Evolutionary conservation across 2,113 vertebrate genomes (phyloP).

Genomic region (Arvicanthis niloticus): DNA sequence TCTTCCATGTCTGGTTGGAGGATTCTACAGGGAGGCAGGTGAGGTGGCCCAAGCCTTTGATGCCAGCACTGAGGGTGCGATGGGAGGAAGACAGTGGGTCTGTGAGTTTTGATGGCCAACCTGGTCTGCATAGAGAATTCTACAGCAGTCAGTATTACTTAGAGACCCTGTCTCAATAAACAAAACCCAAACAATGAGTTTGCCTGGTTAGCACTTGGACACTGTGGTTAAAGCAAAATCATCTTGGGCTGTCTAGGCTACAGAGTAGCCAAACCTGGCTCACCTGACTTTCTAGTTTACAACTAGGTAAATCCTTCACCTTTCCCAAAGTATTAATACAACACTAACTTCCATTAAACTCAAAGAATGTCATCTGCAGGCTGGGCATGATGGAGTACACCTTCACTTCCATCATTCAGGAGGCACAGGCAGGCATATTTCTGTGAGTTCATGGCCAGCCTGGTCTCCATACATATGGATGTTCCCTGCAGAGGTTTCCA

Average conservation of each 20-base stretch:
- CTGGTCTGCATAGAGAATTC: neutral
- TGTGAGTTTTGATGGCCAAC: neutral
- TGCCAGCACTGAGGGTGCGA: neutral
- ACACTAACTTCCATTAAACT: neutral
- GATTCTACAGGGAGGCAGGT: neutral
- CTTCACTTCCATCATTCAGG: neutral
- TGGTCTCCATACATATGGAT: neutral
- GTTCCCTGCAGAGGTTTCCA: neutral
- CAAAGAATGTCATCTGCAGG: neutral
- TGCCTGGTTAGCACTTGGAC: too few species aligned
- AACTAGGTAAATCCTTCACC: neutral
- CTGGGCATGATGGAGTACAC: neutral
- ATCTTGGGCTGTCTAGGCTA: neutral
- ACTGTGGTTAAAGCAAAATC: neutral
- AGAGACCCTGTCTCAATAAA: neutral
- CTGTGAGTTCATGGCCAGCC: neutral
- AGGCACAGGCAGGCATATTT: neutral
- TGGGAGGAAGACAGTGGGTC: neutral
- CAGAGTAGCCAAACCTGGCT: neutral
- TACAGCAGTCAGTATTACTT: neutral
- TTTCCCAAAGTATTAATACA: neutral
- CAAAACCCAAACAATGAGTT: too few species aligned
- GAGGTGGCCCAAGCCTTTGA: neutral
- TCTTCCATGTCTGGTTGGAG: neutral
- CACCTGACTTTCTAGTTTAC: neutral